phyloP scores from a whole-genome alignment of 2,113 vertebrate species.

The Pachycephala philippinensis region DNA sequence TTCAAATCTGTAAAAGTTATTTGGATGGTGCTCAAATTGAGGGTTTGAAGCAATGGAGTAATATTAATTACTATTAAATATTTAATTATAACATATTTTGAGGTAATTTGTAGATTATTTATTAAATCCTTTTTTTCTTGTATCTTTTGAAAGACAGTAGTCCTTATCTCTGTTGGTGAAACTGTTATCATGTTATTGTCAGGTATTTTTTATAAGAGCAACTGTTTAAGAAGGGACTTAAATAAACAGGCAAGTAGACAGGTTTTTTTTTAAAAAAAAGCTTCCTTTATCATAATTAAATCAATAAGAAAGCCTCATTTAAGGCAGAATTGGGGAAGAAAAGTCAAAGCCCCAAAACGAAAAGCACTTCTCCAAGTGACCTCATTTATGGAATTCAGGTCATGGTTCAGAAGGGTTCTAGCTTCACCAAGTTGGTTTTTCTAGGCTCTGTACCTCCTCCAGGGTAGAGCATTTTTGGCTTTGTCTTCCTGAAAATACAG shows the following conservation, averaged over 20 bases:
- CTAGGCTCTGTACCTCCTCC: neutral
- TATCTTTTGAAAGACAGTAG: neutral
- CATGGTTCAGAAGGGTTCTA: neutral
- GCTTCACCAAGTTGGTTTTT: neutral
- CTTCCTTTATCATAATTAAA: neutral
- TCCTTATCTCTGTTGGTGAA: neutral
- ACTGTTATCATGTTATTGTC: neutral
- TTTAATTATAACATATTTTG: neutral
- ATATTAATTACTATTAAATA: neutral
- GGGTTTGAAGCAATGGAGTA: neutral
- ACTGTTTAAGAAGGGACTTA: neutral
- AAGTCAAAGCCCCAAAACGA: neutral
- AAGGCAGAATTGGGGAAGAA: neutral
- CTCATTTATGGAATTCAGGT: neutral
- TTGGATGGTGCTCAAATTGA: neutral
- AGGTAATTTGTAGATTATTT: neutral
- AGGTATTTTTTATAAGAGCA: neutral
- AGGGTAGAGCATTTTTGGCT: neutral
- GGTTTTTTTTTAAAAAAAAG: neutral
- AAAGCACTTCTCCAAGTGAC: neutral
- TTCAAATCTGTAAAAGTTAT: neutral
- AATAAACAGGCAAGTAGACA: neutral
- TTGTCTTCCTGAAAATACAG: neutral
- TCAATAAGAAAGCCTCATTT: neutral
- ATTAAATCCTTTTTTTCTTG: neutral